Conservation (phyloP, 2,797 vertebrate genomes). For the Epinephelus malabaricus region DNA sequence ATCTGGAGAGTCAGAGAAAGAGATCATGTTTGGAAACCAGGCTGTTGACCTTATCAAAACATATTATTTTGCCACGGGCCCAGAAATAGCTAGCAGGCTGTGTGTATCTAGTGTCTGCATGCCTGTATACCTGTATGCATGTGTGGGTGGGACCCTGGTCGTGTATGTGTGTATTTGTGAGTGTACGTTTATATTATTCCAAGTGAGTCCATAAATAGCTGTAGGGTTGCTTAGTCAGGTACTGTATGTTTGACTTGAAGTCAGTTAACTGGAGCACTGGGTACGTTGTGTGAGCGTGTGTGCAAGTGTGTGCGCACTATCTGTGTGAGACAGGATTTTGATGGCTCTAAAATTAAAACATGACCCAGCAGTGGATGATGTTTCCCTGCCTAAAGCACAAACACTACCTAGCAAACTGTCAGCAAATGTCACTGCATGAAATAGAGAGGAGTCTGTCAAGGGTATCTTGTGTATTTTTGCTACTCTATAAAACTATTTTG, state of each 20-base stretch:
- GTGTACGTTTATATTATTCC: constrained; percentile 37
- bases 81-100: constrained; percentile 68
- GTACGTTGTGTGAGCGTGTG: constrained; percentile 4
- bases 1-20: constrained; percentile 38
- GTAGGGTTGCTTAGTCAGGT: constrained; percentile 51
- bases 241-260: constrained; percentile 51
- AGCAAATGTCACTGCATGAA: constrained; percentile 63
- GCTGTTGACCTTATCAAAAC: constrained; percentile 77
- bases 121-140: constrained; percentile 52
- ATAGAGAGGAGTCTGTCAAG: constrained; percentile 35
- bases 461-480: constrained; percentile 24
- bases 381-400: constrained; percentile 68
- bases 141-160: constrained; percentile 3
- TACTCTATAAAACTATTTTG: not conserved
- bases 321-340: constrained; percentile 53
- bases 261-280: constrained; percentile 48
- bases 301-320: not conserved
- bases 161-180: constrained; percentile 7
- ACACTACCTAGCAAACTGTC: constrained; percentile 60
- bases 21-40: constrained; percentile 68
- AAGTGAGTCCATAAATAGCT: constrained; percentile 59
- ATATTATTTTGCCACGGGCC: constrained; percentile 63
- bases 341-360: constrained; percentile 79
- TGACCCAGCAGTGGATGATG: constrained; percentile 67
- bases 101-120: constrained; percentile 61